phyloP scores from a whole-genome alignment of 2,113 vertebrate genomes.

The Pipa parva region DNA sequence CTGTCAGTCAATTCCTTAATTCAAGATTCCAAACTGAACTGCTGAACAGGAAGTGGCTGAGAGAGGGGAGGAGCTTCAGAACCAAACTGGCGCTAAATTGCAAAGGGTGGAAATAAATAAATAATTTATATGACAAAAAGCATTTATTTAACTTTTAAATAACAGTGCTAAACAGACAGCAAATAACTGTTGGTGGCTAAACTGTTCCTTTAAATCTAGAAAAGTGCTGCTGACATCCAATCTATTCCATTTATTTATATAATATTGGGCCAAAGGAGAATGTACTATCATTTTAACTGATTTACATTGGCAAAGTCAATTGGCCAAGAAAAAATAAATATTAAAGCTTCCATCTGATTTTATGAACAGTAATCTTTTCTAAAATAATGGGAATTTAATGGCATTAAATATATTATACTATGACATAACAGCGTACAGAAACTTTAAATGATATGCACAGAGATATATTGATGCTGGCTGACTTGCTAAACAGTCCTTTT shows the following conservation, averaged over 20 bases:
- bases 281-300: conserved; percentile 27
- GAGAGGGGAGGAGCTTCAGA: no score
- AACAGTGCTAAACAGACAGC: no score
- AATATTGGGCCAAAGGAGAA: conserved; percentile 1
- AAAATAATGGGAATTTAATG: conserved; percentile 39
- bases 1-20: no score
- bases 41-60: no score
- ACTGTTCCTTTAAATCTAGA: no score
- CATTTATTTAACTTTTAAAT: no score
- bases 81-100: no score
- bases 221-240: no score
- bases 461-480: conserved; percentile 35
- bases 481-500: conserved; percentile 31
- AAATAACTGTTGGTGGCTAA: no score
- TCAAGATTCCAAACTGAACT: no score
- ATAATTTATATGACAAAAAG: no score
- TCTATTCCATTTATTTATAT: conserved; percentile 11
- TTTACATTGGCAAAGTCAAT: conserved; percentile 39
- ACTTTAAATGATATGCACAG: conserved; percentile 36
- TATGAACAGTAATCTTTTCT: conserved; percentile 35
- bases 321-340: conserved; percentile 28
- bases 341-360: conserved; percentile 34
- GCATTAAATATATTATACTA: conserved; percentile 37
- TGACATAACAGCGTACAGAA: conserved; percentile 27
- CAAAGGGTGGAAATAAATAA: no score